phyloP scores from a whole-genome alignment of 2,113 vertebrate species.

The Hippolais icterina region DNA sequence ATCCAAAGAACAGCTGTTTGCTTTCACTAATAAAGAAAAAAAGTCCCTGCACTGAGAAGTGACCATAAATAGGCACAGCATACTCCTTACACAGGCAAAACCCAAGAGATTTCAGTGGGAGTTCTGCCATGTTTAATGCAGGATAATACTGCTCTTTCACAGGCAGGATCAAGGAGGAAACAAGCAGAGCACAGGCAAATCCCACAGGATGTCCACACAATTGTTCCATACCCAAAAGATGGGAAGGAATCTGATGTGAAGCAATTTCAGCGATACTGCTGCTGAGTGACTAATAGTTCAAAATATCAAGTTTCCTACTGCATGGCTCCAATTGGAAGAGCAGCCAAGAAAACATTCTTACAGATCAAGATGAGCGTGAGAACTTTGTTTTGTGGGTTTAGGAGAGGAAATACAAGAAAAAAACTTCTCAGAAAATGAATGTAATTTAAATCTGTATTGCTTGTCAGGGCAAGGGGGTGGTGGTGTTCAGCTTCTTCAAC shows the following conservation, averaged over 20 bases:
- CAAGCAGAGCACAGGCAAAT: neutral
- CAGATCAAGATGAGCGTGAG: neutral
- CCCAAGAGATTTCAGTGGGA: neutral
- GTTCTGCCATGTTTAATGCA: neutral
- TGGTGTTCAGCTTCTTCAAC: neutral
- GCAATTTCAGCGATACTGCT: neutral
- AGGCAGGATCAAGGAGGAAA: neutral
- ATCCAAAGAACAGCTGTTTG: neutral
- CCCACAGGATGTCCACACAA: neutral
- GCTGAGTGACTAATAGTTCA: neutral
- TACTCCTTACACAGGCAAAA: neutral
- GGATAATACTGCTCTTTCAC: neutral
- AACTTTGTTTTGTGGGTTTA: neutral
- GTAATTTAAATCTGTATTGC: neutral
- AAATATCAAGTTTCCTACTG: neutral
- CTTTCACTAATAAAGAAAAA: neutral
- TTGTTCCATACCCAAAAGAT: neutral
- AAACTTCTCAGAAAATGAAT: neutral
- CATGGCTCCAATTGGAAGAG: neutral
- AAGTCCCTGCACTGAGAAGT: neutral
- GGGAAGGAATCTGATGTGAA: neutral
- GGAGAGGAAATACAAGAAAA: neutral
- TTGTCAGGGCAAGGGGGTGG: neutral
- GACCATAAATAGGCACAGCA: neutral
- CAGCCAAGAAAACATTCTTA: constrained; percentile 11